Evolutionary conservation across 37 sponge, comb jelly and placozoan genomes (phyloP), one percentile per base, ranked within the genome.

Genomic region (Oopsacas minuta): DNA sequence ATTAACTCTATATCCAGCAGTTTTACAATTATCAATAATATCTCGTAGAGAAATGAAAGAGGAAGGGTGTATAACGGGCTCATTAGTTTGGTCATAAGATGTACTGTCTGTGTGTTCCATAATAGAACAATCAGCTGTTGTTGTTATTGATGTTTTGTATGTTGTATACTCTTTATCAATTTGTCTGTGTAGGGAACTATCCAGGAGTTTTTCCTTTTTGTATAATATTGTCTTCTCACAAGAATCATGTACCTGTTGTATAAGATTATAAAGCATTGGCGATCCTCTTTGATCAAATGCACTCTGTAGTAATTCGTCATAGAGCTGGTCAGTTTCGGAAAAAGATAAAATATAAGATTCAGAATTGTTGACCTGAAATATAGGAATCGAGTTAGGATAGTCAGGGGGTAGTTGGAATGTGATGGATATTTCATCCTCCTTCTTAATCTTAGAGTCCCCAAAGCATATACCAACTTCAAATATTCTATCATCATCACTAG

Each of bases 321-420:
- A 61, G 5, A 61, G 75, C 20, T 7, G 28, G 75, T 61, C 75
- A 3, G 75, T 61, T 3, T 12, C 75, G 7, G 17, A 20, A 61
- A 61, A 61, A 3, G 75, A 32, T n/a, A 61, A n/a, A 32, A 61
- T 61, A 5, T 61, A 34, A 61, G 75, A 61, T 12, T 61, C 17
- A 20, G 75, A 61, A 34, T 61, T 61, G 75, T 61, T 61, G 20
- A 61, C 28, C 22, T 61, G 32, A 12, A 61, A 61, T 10, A 61
- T 61, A 25, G 75, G 75, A 32, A 61, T 61, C 1, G 75, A 61
- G 30, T 61, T 61, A 5, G 75, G 75, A 61, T 61, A 61, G 22
- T 61, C 75, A n/a, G 75, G 75, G 75, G 75, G 75, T 12, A 61
- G 30, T 61, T 61, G 75, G 30, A 61, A 61, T 61, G 22, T 61